Evolutionary conservation across 2,888 invertebrate species (phyloP).

Genomic region (Carpatolechia fugitivella): DNA sequence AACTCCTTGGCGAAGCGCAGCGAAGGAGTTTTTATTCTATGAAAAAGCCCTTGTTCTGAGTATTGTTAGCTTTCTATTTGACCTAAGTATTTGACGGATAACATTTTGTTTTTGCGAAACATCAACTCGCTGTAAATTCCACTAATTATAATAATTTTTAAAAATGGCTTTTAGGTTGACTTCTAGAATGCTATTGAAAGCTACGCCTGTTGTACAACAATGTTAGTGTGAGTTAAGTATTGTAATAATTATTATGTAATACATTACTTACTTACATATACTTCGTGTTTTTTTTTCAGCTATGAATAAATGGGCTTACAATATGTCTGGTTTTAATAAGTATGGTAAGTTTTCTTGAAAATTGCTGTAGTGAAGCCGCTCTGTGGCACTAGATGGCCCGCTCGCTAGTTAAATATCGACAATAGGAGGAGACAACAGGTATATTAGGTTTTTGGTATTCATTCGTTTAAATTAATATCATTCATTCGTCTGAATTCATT

Average conservation of each 20-base stretch:
- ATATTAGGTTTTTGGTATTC: no score
- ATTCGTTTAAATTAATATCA: no score
- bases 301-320: slow-evolving; percentile 80
- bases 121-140: no score
- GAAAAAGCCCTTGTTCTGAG: no score
- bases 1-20: no score
- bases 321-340: slow-evolving; percentile 84
- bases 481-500: no score
- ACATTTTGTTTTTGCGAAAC: no score
- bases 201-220: not conserved
- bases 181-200: not conserved
- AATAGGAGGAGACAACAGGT: not conserved
- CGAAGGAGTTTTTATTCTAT: no score
- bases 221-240: not conserved
- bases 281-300: not conserved
- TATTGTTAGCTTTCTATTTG: no score
- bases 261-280: not conserved
- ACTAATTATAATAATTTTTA: not conserved
- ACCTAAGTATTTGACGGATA: no score
- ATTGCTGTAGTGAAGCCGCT: not conserved
- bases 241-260: not conserved
- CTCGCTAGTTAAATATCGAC: not conserved
- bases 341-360: slow-evolving; percentile 62
- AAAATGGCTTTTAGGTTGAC: slow-evolving; percentile 2
- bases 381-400: no score